Conservation (phyloP, 1,140 invertebrate species). For the Arion vulgaris region DNA sequence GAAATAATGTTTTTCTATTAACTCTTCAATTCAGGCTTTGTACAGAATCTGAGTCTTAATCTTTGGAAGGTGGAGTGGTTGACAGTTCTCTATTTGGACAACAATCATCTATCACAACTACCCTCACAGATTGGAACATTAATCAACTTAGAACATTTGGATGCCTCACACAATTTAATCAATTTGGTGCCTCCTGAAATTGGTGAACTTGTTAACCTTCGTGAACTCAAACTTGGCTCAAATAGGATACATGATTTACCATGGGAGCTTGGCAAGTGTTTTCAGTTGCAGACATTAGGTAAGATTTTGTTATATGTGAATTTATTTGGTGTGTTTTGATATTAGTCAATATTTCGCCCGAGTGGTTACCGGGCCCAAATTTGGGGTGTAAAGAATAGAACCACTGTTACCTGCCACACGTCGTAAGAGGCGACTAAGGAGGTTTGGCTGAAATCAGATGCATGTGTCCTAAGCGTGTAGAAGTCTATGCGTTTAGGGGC, state of each 20-base stretch:
- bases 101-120: constrained; percentile 90
- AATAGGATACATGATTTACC: constrained; percentile 94
- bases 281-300: constrained; percentile 80
- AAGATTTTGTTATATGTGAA: neutral
- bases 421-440: no score
- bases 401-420: no score
- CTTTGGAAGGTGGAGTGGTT: constrained; percentile 92
- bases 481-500: no score
- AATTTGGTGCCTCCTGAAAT: constrained; percentile 93
- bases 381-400: no score
- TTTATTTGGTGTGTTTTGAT: neutral
- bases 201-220: constrained; percentile 93
- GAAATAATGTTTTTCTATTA: no score
- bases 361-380: no score
- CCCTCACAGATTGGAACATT: constrained; percentile 90
- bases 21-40: constrained; percentile 81
- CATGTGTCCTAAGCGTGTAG: no score
- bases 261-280: constrained; percentile 97
- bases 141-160: constrained; percentile 86
- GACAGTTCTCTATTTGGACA: constrained; percentile 93
- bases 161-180: constrained; percentile 90
- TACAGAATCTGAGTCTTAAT: constrained; percentile 90
- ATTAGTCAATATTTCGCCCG: no score
- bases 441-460: no score
- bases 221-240: constrained; percentile 94